A percentile compares a stretch with the other conserved stretches of the same genome.
Evolutionary conservation across 2,113 vertebrate species (phyloP).

Genomic region (Pedionomus torquatus): DNA sequence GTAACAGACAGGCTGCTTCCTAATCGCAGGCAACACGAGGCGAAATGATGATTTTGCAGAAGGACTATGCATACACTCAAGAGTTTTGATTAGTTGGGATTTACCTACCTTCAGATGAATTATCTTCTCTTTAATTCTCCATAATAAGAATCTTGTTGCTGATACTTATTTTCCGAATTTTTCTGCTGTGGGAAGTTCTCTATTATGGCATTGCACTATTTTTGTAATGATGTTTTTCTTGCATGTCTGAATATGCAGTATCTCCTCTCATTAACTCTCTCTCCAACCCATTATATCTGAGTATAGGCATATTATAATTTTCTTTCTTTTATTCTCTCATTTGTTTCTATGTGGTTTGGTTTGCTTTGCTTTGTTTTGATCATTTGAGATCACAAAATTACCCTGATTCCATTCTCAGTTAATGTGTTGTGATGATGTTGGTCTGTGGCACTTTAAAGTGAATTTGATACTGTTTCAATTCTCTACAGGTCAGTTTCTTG

Average conservation of each 20-base stretch:
- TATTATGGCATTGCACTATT: not conserved
- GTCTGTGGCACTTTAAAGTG: not conserved
- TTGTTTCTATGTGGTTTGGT: not conserved
- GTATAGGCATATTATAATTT: not conserved
- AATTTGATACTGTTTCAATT: not conserved
- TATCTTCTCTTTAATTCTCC: not conserved
- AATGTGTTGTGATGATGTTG: not conserved
- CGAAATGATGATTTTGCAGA: not conserved
- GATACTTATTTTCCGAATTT: not conserved
- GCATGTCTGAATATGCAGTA: not conserved
- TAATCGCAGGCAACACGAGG: not conserved
- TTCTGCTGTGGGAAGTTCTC: not conserved
- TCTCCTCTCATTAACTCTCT: not conserved
- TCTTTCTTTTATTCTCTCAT: not conserved
- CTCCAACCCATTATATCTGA: not conserved
- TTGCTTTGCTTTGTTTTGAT: not conserved
- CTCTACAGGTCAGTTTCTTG: not conserved
- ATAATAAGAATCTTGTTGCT: not conserved
- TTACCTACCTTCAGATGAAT: not conserved
- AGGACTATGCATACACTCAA: not conserved
- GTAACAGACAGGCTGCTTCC: not conserved
- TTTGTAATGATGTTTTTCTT: not conserved
- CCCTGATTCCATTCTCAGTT: not conserved
- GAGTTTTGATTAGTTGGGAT: not conserved
- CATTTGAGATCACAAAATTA: not conserved